phyloP scores from a whole-genome alignment of 2,797 vertebrate species.

The Ceyx erithaca region DNA sequence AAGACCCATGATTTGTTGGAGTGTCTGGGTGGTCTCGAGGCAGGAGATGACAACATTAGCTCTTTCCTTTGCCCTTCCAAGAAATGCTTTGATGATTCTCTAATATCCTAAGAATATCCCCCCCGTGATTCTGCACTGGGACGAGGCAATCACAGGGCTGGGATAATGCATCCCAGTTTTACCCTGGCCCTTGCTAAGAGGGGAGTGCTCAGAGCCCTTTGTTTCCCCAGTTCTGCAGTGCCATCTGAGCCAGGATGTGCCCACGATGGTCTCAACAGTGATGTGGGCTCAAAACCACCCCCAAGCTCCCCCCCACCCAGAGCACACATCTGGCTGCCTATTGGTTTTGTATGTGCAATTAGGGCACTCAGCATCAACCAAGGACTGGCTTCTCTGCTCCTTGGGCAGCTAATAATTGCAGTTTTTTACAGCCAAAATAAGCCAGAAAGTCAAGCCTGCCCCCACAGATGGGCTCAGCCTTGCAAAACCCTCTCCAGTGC shows the following conservation, averaged over 20 bases:
- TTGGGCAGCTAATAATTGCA: conserved; percentile 1
- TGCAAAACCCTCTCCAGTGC: background rate
- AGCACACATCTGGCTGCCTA: conserved; percentile 39
- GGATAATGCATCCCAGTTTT: conserved; percentile 65
- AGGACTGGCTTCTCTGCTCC: background rate
- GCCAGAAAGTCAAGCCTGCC: background rate
- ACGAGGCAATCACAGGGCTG: conserved; percentile 1
- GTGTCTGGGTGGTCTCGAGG: conserved; percentile 66
- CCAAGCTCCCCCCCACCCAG: background rate
- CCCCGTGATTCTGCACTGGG: conserved; percentile 35
- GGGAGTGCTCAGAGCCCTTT: conserved; percentile 32
- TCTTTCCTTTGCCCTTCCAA: conserved; percentile 60
- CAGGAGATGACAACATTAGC: conserved; percentile 66
- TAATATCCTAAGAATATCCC: conserved; percentile 62
- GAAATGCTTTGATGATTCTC: conserved; percentile 72
- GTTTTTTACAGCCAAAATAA: conserved; percentile 21
- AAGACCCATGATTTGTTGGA: conserved; percentile 50
- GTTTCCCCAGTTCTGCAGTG: conserved; percentile 17
- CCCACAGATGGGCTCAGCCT: background rate
- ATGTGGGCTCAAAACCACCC: conserved; percentile 20
- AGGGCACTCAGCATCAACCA: conserved; percentile 1
- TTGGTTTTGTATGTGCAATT: background rate
- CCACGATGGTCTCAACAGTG: background rate
- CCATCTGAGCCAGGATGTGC: conserved; percentile 31
- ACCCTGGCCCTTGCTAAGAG: background rate